Conservation (phyloP, 2,888 invertebrate genomes). For the Palloptera scutellata region DNA sequence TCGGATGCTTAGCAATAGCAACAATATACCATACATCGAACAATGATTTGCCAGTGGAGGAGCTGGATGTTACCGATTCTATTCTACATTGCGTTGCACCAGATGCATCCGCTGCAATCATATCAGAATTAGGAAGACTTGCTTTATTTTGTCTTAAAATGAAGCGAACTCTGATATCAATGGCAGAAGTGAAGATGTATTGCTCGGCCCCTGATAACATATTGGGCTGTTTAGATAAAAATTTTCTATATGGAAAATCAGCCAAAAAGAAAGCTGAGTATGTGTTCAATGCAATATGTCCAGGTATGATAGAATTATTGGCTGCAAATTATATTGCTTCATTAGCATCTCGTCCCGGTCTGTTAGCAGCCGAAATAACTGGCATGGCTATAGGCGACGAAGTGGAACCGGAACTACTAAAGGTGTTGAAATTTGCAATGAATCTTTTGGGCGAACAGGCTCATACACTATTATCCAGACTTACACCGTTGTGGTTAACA, state of each 20-base stretch:
- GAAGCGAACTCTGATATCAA: conserved; percentile 65
- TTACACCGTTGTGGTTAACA: conserved; percentile 67
- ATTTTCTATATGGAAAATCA: conserved; percentile 61
- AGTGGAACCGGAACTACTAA: conserved; percentile 63
- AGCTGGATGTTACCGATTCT: conserved; percentile 57
- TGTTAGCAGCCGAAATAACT: conserved; percentile 65
- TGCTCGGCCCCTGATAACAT: conserved; percentile 63
- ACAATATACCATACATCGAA: conserved; percentile 66
- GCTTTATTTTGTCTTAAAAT: conserved; percentile 66
- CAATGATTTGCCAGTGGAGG: conserved; percentile 60
- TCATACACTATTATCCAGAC: conserved; percentile 65
- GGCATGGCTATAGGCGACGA: conserved; percentile 58
- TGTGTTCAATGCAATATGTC: conserved; percentile 66
- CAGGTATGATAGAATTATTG: conserved; percentile 67
- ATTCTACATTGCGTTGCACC: conserved; percentile 61
- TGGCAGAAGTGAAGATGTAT: conserved; percentile 65
- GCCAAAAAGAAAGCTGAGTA: conserved; percentile 63
- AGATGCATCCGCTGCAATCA: conserved; percentile 47
- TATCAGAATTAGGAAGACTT: conserved; percentile 67
- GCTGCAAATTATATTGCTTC: conserved; percentile 69
- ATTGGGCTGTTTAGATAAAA: conserved; percentile 65
- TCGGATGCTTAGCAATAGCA: conserved; percentile 67
- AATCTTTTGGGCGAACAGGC: conserved; percentile 66
- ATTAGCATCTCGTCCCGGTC: conserved; percentile 66
- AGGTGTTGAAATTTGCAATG: conserved; percentile 65